Base-by-base conservation (phyloP, 2,113 vertebrate genomes). In the Archilochus colubris region DNA sequence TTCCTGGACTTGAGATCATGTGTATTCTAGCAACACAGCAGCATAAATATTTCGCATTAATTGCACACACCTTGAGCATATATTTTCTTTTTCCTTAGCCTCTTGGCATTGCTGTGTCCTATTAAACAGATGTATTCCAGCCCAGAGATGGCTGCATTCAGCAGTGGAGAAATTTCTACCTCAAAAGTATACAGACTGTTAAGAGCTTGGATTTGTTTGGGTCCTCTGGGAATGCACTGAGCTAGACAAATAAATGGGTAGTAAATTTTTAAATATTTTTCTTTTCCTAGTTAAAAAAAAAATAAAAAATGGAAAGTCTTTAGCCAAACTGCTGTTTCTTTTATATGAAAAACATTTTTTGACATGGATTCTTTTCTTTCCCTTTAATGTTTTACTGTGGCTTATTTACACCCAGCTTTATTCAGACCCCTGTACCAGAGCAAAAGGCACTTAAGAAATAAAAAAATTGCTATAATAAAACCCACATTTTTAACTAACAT, bases 11-110 rank as follows among this genome's bases (percentile, higher is more conserved):
- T 82, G 59, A 77, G 84, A 92, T 83, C 86, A 75, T 44, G 62
- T 3, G 7, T 80, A 53, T 90, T 91, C 68, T 66, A 86, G 76
- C 17, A 5, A 43, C 66, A 78, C 8, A 75, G 89, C 66, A 88
- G 88, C 44, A 83, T 36, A 95, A 94, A 95, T 86, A 91, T 91
- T 94, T 90, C 82, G 57, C 62, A 69, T 75, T 96, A 72, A 68
- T 31, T 82, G 36, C 46, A 43, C 69, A 59, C 23, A 92, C 28
- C 51, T 86, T 90, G 40, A 69, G 22, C 74, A 54, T 61, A 8
- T 48, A 40, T 40, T 40, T 48, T 63, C 51, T 48, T 91, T 86
- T 89, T 61, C n/a, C 54, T 76, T 88, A 83, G 69, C 61, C 36
- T 86, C 66, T 88, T 33, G 19, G 69, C 27, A 38, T 66, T 91